Evolutionary conservation across 2,113 vertebrate genomes (phyloP).

Genomic region (Neofelis nebulosa): DNA sequence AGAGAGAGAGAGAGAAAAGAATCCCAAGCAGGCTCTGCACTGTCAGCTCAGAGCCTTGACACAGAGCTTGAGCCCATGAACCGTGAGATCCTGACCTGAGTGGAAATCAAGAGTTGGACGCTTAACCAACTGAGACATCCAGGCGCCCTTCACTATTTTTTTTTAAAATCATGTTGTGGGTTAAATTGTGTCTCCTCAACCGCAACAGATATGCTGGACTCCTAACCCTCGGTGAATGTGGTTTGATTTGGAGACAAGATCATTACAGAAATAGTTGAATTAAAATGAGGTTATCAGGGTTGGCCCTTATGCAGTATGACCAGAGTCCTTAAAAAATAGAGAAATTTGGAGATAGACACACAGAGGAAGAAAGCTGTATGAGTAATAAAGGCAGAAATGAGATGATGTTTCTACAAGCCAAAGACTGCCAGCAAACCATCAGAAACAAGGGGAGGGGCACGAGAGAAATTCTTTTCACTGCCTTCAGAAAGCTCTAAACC

Average conservation of each 20-base stretch:
- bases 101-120: too few species aligned
- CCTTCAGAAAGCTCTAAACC: neutral
- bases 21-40: too few species aligned
- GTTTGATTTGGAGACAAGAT: neutral
- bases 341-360: neutral
- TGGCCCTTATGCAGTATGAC: neutral
- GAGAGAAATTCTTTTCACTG: neutral
- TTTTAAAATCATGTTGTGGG: neutral
- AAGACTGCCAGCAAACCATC: neutral
- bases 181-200: neutral
- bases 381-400: neutral
- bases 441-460: neutral
- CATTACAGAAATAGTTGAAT: neutral
- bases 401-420: neutral
- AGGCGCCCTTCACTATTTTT: neutral
- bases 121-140: too few species aligned
- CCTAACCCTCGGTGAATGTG: neutral
- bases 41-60: too few species aligned
- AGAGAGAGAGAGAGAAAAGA: too few species aligned
- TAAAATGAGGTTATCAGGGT: neutral
- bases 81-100: too few species aligned
- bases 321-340: neutral
- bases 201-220: neutral
- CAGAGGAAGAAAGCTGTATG: neutral
- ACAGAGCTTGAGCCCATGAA: too few species aligned